Conservation (phyloP, 2,113 vertebrate genomes). For the Saguinus midas region DNA sequence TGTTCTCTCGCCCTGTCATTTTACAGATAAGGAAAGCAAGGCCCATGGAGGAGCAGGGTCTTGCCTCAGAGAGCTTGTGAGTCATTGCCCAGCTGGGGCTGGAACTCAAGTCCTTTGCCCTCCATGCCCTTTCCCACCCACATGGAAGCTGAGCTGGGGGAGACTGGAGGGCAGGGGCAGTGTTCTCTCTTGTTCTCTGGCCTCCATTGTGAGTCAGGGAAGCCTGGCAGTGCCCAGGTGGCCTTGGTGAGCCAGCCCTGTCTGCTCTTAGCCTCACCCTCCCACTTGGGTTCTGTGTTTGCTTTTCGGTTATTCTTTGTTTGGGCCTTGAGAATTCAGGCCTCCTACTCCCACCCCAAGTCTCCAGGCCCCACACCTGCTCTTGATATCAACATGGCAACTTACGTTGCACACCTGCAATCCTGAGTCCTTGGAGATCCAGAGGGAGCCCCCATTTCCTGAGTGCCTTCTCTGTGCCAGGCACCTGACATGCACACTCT, state of each 20-base stretch:
- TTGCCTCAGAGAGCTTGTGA: not conserved
- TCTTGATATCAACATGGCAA: not conserved
- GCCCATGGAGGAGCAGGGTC: not conserved
- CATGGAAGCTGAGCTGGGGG: not conserved
- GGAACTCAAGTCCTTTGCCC: not conserved
- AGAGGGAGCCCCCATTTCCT: not conserved
- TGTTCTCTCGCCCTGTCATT: not conserved
- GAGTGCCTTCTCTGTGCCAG: not conserved
- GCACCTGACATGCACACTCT: not conserved
- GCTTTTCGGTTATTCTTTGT: not conserved
- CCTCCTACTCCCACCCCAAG: too few species aligned
- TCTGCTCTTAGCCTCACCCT: not conserved
- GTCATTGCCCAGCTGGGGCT: not conserved
- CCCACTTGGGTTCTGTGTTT: not conserved
- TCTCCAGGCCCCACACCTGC: not conserved
- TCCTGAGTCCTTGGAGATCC: not conserved
- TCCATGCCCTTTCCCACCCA: not conserved
- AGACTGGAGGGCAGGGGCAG: not conserved
- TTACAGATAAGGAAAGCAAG: not conserved
- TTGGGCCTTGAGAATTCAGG: not conserved
- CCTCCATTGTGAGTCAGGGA: not conserved
- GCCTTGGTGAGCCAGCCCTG: not conserved
- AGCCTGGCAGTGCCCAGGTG: not conserved
- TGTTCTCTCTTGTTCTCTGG: not conserved
- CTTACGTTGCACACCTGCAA: not conserved